These are phyloP conservation scores for Parascotia fuliginaria DNA, from an alignment of 2,888 invertebrate genomes.

Conservation along the genomic window DNA sequence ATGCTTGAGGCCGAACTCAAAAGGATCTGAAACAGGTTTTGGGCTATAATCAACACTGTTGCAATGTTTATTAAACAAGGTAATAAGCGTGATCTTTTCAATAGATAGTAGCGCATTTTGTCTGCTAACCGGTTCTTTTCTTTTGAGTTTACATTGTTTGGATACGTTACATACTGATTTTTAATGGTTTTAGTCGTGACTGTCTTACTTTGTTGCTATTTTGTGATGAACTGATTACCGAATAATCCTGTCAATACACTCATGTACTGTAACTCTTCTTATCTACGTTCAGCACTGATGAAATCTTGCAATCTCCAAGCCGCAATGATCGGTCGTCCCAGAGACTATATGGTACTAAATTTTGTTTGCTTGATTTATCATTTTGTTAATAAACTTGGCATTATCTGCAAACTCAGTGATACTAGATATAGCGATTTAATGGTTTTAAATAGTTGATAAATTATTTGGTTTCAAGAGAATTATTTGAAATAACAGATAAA, in stretches of 20 bases:
- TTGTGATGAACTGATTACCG: conserved; percentile 2
- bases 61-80: conserved; percentile 84
- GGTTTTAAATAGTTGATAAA: no score
- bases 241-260: no score
- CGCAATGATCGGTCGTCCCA: no score
- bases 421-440: background rate
- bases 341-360: no score
- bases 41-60: conserved; percentile 76
- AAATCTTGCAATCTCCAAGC: no score
- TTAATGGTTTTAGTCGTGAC: conserved; percentile 8
- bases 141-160: conserved; percentile 8
- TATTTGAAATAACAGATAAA: no score
- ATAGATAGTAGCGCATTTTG: conserved; percentile 48
- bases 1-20: conserved; percentile 48
- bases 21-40: conserved; percentile 66
- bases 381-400: no score
- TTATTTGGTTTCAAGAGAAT: no score
- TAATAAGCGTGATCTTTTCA: conserved; percentile 71
- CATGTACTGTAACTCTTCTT: no score
- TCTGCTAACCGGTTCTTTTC: conserved; percentile 46
- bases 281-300: no score
- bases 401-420: background rate
- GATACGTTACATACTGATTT: conserved; percentile 9
- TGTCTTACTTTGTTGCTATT: conserved; percentile 10
- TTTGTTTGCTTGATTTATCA: no score